Evolutionary conservation across 2,797 vertebrate genomes (phyloP).

Genomic region (Oreortyx pictus): DNA sequence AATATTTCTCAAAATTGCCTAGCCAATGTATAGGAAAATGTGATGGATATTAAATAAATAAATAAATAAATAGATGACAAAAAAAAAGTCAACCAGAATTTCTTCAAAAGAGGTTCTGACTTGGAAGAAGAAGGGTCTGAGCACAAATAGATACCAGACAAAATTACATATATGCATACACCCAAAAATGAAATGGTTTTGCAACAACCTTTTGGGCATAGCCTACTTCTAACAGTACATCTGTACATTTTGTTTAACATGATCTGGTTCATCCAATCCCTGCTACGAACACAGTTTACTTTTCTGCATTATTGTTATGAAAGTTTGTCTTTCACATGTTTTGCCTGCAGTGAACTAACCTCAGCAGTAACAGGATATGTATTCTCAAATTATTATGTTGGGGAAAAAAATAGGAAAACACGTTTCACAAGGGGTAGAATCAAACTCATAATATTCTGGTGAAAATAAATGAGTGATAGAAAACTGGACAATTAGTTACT

Average conservation of each 20-base stretch:
- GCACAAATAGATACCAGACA: not conserved
- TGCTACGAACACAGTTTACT: not conserved
- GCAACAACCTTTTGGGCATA: not conserved
- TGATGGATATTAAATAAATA: not conserved
- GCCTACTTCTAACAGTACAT: not conserved
- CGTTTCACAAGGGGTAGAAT: not conserved
- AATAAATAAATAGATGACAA: not conserved
- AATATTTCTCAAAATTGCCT: not conserved
- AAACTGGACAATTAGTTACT: not conserved
- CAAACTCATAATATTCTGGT: not conserved
- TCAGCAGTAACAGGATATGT: not conserved
- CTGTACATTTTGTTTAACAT: not conserved
- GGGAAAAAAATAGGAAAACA: not conserved
- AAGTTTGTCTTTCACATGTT: constrained; percentile 14
- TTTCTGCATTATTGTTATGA: not conserved
- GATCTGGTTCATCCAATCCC: not conserved
- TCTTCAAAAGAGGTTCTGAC: not conserved
- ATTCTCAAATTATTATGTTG: not conserved
- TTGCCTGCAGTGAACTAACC: not conserved
- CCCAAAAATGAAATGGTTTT: not conserved
- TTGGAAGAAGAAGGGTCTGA: not conserved
- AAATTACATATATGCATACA: not conserved
- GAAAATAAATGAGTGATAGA: not conserved
- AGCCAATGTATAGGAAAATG: not conserved
- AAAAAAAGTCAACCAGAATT: not conserved